phyloP scores from a whole-genome alignment of 2,888 invertebrate genomes.

The Lasioglossum vierecki region DNA sequence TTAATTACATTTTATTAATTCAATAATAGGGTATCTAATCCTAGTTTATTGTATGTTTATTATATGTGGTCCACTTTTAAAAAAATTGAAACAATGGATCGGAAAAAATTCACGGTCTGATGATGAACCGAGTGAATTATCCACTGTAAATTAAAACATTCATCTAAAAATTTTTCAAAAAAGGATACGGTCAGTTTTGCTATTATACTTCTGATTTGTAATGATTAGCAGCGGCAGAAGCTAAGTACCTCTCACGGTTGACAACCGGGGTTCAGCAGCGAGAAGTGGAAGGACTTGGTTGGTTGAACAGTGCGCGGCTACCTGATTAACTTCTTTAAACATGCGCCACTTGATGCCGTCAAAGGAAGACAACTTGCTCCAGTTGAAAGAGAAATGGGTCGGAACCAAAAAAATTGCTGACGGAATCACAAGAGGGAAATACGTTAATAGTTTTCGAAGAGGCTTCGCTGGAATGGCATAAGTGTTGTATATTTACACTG shows the following conservation, averaged over 20 bases:
- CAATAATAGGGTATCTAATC: too few species aligned
- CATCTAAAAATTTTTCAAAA: background rate
- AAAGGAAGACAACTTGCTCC: slow-evolving; percentile 38
- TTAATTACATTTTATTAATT: too few species aligned
- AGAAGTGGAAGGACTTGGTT: background rate
- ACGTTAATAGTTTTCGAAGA: slow-evolving; percentile 73
- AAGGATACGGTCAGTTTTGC: background rate
- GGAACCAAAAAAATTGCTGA: slow-evolving; percentile 53
- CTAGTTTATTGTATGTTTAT: too few species aligned
- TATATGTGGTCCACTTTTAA: too few species aligned
- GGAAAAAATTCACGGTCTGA: too few species aligned
- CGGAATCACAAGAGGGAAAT: slow-evolving; percentile 40
- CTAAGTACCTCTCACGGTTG: background rate
- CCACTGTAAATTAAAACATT: background rate
- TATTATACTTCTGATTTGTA: background rate
- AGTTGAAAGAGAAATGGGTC: slow-evolving; percentile 60
- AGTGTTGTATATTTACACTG: slow-evolving; percentile 80
- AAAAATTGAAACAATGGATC: too few species aligned
- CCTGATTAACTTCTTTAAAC: slow-evolving; percentile 40
- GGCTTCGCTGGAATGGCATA: slow-evolving; percentile 67
- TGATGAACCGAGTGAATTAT: background rate
- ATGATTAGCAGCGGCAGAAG: background rate
- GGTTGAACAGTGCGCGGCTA: slow-evolving; percentile 20
- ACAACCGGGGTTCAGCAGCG: background rate
- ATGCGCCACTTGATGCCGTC: slow-evolving; percentile 36